These are phyloP conservation scores for Branchipolynoe longqiensis DNA, from an alignment of 2,888 invertebrate genomes.

Conservation along the genomic window DNA sequence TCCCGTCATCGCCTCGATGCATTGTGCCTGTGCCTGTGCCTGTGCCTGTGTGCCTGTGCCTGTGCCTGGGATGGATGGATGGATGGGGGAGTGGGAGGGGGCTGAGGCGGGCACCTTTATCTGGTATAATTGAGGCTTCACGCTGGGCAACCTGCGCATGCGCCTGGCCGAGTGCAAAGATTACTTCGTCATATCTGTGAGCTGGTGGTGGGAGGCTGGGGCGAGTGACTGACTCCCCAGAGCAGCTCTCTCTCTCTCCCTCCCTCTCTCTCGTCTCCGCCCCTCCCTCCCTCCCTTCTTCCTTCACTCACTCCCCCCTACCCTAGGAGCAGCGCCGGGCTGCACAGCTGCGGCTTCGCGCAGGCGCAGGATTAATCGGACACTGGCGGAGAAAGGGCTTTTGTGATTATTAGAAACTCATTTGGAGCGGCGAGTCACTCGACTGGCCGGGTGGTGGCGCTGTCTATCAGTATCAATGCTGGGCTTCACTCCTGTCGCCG, in stretches of 20 bases:
- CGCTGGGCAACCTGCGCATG: not conserved
- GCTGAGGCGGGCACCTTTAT: constrained; percentile 10
- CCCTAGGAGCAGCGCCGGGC: not conserved
- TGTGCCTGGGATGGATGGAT: too few species aligned
- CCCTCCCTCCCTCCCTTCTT: too few species aligned
- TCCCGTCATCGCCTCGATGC: too few species aligned
- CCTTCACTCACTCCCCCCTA: too few species aligned
- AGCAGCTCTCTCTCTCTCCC: too few species aligned
- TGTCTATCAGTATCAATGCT: not conserved
- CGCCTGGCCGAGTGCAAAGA: constrained; percentile 54
- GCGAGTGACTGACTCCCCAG: too few species aligned
- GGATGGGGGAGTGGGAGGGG: not conserved
- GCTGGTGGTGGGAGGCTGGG: too few species aligned
- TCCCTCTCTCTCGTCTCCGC: too few species aligned
- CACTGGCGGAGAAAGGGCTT: constrained; percentile 52
- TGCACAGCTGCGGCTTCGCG: constrained; percentile 51
- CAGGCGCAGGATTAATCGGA: constrained; percentile 32
- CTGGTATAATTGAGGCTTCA: constrained; percentile 33
- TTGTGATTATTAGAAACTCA: constrained; percentile 56
- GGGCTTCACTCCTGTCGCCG: not conserved
- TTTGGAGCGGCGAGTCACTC: constrained; percentile 33
- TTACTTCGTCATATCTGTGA: constrained; percentile 47
- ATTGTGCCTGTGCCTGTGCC: too few species aligned
- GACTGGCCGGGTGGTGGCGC: not conserved
- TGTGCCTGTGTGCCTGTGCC: too few species aligned